phyloP scores from a whole-genome alignment of 2,888 invertebrate genomes.

The Ferrisia virgata region DNA sequence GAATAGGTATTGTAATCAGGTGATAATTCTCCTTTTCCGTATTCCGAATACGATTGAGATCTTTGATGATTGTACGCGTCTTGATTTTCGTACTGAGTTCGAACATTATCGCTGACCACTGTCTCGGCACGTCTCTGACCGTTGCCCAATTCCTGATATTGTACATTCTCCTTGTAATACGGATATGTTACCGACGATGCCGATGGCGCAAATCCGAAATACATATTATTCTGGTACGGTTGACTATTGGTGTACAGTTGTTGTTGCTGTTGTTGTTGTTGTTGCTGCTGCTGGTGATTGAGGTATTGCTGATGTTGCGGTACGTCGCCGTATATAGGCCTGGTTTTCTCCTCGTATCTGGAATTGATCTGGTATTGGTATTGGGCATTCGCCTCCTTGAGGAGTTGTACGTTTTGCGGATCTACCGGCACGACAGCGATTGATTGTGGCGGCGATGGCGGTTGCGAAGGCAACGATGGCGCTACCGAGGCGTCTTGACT shows the following conservation, averaged over 20 bases:
- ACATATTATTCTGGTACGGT: neutral
- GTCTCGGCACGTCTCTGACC: conserved; percentile 40
- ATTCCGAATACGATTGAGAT: conserved; percentile 43
- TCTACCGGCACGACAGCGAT: neutral
- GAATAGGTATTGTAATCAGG: conserved; percentile 43
- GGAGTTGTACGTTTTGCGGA: conserved; percentile 24
- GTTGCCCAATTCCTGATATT: conserved; percentile 40
- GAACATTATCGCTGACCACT: neutral
- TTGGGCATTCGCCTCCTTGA: conserved; percentile 43
- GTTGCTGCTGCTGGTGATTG: neutral
- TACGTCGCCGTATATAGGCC: conserved; percentile 32
- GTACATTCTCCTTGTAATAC: conserved; percentile 30
- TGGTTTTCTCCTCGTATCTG: conserved; percentile 45
- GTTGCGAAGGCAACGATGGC: neutral
- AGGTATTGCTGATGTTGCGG: too few relatives aligned
- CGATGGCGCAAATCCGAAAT: neutral
- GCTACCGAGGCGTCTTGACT: neutral
- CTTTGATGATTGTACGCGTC: conserved; percentile 35
- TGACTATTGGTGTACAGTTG: neutral
- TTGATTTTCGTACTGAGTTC: conserved; percentile 9
- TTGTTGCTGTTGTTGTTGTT: neutral
- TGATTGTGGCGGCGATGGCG: neutral
- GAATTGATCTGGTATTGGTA: conserved; percentile 45
- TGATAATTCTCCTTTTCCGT: conserved; percentile 43
- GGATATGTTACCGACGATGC: neutral